phyloP scores from a whole-genome alignment of 2,113 vertebrate genomes.

The Melanocharis versteri region DNA sequence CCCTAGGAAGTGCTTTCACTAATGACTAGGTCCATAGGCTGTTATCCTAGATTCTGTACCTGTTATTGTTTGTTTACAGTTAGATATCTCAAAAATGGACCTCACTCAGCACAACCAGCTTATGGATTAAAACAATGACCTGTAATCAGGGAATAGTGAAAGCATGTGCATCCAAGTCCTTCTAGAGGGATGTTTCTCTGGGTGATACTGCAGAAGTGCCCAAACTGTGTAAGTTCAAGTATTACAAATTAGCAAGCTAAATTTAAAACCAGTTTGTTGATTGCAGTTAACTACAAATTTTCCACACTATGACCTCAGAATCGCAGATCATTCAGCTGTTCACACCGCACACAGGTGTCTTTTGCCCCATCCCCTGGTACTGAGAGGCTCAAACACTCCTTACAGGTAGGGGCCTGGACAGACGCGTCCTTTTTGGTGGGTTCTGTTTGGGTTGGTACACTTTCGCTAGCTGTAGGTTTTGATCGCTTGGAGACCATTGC shows the following conservation, averaged over 20 bases:
- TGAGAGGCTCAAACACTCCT: not conserved
- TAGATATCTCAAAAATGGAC: not conserved
- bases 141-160: not conserved
- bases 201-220: not conserved
- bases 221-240: not conserved
- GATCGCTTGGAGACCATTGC: not conserved
- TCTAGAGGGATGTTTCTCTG: not conserved
- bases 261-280: not conserved
- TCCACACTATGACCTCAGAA: not conserved
- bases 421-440: rapidly evolving
- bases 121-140: not conserved
- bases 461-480: not conserved
- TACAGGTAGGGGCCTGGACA: not conserved
- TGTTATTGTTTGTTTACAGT: not conserved
- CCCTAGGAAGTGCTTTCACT: not conserved
- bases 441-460: not conserved
- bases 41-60: not conserved
- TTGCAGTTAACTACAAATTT: not conserved
- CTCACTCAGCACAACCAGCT: not conserved
- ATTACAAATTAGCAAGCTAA: not conserved
- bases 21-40: not conserved
- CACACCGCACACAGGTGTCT: rapidly evolving
- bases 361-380: not conserved
- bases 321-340: not conserved
- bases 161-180: not conserved